Base-by-base conservation (phyloP, 2,113 vertebrate species). In the Sardina pilchardus region DNA sequence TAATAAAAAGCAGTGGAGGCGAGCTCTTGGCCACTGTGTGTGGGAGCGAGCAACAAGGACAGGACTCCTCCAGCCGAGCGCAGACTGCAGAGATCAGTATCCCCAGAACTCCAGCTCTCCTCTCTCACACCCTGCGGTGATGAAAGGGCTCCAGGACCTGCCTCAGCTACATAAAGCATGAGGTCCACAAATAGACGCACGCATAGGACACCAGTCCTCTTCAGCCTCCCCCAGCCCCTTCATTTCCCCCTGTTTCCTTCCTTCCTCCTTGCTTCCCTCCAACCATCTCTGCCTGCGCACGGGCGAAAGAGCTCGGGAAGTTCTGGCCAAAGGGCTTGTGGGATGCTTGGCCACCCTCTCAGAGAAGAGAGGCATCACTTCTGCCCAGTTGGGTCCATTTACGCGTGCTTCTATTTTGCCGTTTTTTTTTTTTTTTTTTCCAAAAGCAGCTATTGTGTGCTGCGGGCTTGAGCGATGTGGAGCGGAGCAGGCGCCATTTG, bases 351-450 rank as follows among this genome's bases (percentile, higher is more conserved):
- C 26, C n/a, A 10, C 63, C 63, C 56, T 21, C 63, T 67, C 0
- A 67, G 63, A 30, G 63, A 30, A 26, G 26, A 67, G 63, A 67
- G 63, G 10, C 63, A 67, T 67, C 26, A 90, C 90, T 90, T 94
- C 88, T 89, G 88, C 88, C 84, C 90, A 90, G 84, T 93, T 93
- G 91, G 88, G 87, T 89, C 89, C 86, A 90, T 93, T 93, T 92
- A 91, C 92, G 89, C 86, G 90, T 85, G 84, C 86, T 81, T 90
- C 85, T 92, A 83, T 83, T 47, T 83, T 90, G 78, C 53, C 53
- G 16, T 53, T 53, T n/a, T n/a, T n/a, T n/a, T n/a, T n/a, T n/a
- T n/a, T n/a, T n/a, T n/a, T n/a, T n/a, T n/a, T 19, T 53, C 50
- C 17, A 84, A 89, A 90, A 84, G 44, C 81, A 50, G 42, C 89